These are phyloP conservation scores for Ormyrus rosae DNA, from an alignment of 2,888 invertebrate species.

Conservation along the genomic window DNA sequence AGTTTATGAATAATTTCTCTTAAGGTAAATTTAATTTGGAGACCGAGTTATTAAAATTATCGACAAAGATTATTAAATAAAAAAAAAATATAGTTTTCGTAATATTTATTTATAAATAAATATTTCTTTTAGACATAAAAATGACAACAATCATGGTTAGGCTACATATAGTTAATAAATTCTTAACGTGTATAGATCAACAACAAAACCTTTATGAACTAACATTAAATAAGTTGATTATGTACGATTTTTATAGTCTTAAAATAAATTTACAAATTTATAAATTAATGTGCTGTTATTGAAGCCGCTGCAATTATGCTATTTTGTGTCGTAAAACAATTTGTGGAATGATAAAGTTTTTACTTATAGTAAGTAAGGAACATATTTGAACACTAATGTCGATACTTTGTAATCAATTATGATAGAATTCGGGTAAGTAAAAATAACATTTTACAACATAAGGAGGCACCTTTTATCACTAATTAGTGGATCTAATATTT, in stretches of 20 bases:
- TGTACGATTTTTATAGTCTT: background rate
- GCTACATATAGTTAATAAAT: slow-evolving; percentile 24
- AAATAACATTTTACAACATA: slow-evolving; percentile 19
- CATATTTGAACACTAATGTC: slow-evolving; percentile 37
- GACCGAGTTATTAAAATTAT: too few species aligned
- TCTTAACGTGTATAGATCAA: slow-evolving; percentile 40
- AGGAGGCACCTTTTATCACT: slow-evolving; percentile 43
- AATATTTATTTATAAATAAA: slow-evolving; percentile 20
- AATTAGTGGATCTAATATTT: slow-evolving; percentile 8
- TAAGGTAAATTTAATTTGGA: too few species aligned
- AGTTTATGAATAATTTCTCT: too few species aligned
- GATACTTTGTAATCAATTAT: slow-evolving; percentile 18
- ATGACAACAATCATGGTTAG: too few species aligned
- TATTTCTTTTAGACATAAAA: slow-evolving; percentile 1
- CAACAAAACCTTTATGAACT: slow-evolving; percentile 16
- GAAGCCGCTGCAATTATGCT: slow-evolving; percentile 1
- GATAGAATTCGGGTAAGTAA: background rate
- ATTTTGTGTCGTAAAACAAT: slow-evolving; percentile 4
- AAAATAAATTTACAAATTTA: slow-evolving; percentile 11
- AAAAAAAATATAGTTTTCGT: background rate
- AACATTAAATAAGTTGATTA: slow-evolving; percentile 10
- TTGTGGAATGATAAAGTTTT: slow-evolving; percentile 26
- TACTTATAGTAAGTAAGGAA: slow-evolving; percentile 25
- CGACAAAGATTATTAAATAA: too few species aligned
- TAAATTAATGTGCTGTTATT: background rate